Base-by-base conservation (phyloP, 2,888 invertebrate species). In the Amaurobius ferox region DNA sequence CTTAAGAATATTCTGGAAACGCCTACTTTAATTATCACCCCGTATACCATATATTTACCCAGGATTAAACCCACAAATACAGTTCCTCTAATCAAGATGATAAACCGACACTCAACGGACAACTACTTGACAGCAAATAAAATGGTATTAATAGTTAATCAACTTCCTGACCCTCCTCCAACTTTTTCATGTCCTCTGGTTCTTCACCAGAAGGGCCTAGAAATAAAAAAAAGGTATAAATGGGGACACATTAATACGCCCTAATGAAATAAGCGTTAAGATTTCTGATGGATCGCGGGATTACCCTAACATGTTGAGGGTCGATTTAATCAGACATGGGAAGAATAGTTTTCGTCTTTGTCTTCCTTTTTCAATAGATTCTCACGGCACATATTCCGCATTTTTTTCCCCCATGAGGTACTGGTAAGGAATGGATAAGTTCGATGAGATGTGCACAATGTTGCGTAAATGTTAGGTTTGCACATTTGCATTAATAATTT, bases 261-360 rank as follows among this genome's bases (percentile, higher is more conserved):
- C 23, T 55, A 55, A 55, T 55, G 55, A 23, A 55, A 55, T 55
- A 55, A 55, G 23, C 16, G 55, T 55, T 55, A 23, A 55, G 55
- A 55, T 55, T 23, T 11, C 23, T 55, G 55, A 55, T 55, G 19
- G 55, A 55, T 55, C 23, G 55, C 23, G 55, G 23, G 55, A 55
- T 55, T 55, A 55, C 55, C 55, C 23, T 55, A 55, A 55, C 55
- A 55, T 55, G 55, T 55, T 55, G 23, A 55, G 55, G 55, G 55
- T 55, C 23, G 55, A 55, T 55, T 55, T 23, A 16, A 23, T 55
- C 19, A 55, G 55, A 23, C 23, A 55, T 55, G 3, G 55, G 55
- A 5, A 23, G 55, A 55, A 55, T 55, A 55, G 23, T 19, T 55
- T 44, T 55, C 55, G 55, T 55, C 55, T 55, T 55, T 55, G 55